phyloP scores from a whole-genome alignment of 2,113 vertebrate genomes.

The Chiloscyllium plagiosum region DNA sequence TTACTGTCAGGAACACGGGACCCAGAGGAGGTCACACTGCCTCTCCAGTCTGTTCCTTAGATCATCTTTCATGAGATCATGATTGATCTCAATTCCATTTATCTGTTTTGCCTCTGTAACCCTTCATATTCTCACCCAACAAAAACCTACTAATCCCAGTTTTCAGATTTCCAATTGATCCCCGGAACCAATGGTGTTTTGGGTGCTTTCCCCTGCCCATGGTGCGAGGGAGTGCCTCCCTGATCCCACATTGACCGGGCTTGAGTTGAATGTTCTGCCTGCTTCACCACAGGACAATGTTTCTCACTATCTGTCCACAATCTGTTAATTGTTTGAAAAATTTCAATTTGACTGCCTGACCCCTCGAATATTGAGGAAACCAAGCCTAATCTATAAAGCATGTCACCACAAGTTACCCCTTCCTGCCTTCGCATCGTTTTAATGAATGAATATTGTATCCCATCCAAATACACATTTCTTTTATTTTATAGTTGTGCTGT shows the following conservation, averaged over 20 bases:
- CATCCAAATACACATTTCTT: background rate
- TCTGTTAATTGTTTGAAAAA: background rate
- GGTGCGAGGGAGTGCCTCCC: background rate
- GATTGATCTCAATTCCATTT: background rate
- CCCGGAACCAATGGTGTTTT: background rate
- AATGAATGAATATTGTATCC: background rate
- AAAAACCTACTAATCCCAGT: background rate
- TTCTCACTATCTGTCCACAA: background rate
- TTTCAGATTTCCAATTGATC: background rate
- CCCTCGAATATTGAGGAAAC: background rate
- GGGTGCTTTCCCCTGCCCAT: background rate
- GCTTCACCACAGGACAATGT: background rate
- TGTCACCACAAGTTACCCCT: background rate
- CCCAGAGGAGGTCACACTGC: background rate
- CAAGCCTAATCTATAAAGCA: background rate
- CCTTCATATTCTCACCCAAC: background rate
- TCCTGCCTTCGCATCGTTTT: background rate
- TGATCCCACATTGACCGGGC: background rate
- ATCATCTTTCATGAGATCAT: background rate
- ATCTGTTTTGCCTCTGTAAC: background rate
- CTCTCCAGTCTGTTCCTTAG: background rate
- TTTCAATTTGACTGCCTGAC: background rate
- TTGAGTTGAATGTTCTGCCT: too few relatives aligned
- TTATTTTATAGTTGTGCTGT: background rate
- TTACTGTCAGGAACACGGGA: background rate